Conservation (phyloP, 2,113 vertebrate species). For the Chaenogobius annularis region DNA sequence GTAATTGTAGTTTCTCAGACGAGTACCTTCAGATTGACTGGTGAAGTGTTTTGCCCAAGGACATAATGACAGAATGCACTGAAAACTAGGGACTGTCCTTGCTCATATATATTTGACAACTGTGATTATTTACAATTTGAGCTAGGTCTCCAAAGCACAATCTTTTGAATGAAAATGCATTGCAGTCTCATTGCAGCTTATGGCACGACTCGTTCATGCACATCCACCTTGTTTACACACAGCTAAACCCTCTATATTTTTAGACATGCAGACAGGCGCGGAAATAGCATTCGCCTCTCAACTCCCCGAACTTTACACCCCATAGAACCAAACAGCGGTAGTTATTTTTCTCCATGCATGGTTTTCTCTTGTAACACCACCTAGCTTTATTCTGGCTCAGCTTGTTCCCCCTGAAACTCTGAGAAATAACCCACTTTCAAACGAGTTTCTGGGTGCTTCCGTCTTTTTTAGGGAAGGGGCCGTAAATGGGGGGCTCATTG, state of each 20-base stretch:
- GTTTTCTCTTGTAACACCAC: conserved; percentile 30
- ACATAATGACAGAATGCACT: too few species aligned
- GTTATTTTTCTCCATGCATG: conserved; percentile 27
- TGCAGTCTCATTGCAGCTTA: background rate
- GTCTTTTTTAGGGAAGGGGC: conserved; percentile 47
- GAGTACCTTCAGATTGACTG: too few species aligned
- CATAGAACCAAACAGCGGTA: conserved; percentile 27
- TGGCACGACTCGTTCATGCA: background rate
- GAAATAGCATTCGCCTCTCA: conserved; percentile 24
- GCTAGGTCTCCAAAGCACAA: background rate
- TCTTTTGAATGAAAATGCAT: background rate
- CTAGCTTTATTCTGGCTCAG: conserved; percentile 27
- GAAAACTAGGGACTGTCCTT: too few species aligned
- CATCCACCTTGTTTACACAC: background rate
- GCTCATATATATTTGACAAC: too few species aligned
- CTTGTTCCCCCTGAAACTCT: conserved; percentile 42
- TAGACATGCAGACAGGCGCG: conserved; percentile 14
- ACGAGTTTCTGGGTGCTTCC: conserved; percentile 48
- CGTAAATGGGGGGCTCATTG: conserved; percentile 23
- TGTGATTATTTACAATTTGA: background rate
- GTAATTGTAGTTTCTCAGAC: too few species aligned
- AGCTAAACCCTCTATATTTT: background rate
- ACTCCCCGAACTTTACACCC: conserved; percentile 28
- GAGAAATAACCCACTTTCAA: conserved; percentile 58
- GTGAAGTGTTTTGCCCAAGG: too few species aligned